Evolutionary conservation across 2,113 vertebrate species (phyloP).

Genomic region (Microcebus murinus): DNA sequence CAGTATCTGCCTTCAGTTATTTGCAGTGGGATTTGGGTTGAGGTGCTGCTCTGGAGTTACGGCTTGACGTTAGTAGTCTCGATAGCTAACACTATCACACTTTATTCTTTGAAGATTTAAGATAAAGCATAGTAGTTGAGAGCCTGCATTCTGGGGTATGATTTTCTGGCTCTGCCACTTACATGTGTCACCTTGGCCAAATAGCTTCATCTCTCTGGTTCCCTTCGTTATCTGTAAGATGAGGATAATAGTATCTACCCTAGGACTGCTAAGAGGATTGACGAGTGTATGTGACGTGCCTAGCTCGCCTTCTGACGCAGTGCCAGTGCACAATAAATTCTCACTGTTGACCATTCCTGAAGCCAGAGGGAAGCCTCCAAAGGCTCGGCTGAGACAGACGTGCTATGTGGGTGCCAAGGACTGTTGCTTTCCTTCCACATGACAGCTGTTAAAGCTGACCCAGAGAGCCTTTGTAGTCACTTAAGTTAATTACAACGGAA

Average conservation of each 20-base stretch:
- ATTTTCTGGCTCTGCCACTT: neutral
- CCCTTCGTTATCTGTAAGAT: neutral
- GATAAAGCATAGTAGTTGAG: neutral
- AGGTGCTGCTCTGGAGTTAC: neutral
- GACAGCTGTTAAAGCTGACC: neutral
- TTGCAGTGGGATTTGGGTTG: neutral
- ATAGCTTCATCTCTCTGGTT: neutral
- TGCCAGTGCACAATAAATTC: neutral
- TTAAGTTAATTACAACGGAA: neutral
- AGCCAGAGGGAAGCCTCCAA: neutral
- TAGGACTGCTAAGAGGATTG: neutral
- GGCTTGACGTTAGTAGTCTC: neutral
- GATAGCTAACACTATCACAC: neutral
- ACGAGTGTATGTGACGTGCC: neutral
- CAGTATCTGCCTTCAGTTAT: neutral
- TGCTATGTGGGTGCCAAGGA: neutral
- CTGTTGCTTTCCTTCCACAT: neutral
- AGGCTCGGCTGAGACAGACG: neutral
- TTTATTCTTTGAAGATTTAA: neutral
- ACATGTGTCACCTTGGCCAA: neutral
- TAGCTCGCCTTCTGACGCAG: neutral
- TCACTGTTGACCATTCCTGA: neutral
- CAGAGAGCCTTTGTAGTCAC: neutral
- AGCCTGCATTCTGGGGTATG: neutral
- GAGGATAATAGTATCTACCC: neutral